Base-by-base conservation (phyloP, 2,888 invertebrate species). In the Teleogryllus oceanicus region DNA sequence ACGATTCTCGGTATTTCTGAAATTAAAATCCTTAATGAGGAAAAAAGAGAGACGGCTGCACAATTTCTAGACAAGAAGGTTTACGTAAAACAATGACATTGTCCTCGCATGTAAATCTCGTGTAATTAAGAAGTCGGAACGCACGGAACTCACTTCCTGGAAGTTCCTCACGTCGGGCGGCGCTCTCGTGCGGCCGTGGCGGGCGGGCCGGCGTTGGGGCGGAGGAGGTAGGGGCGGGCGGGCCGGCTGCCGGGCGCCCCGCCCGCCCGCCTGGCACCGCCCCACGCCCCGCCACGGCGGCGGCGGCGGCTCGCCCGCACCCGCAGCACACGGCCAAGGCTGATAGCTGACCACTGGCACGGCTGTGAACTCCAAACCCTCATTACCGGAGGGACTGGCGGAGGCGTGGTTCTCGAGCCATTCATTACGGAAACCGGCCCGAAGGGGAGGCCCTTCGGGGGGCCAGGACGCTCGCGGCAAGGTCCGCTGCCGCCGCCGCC, bases 21-120 rank as follows among this genome's bases (percentile, higher is more conserved):
- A 62, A 62, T 62, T 62, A 62, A 62, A 62, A 62, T 62, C n/a
- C 62, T 62, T 62, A 62, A 62, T 62, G 62, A 62, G 62, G n/a
- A 62, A 62, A 62, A 62, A 13, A n/a, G 62, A 62, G 16, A n/a
- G 62, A 62, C 62, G 62, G 13, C 62, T 13, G 62, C 62, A 62
- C 62, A 18, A 62, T 62, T 37, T 62, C 62, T 62, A 62, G 62
- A n/a, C 13, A 10, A n/a, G 62, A 62, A n/a, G 62, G 62, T 62
- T 62, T 62, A 62, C 62, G 62, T 62, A 62, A 62, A 62, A 62
- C 62, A 62, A 62, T 62, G 62, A 62, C 62, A 62, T 62, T 62
- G 62, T 62, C 62, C 62, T 62, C 62, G 62, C 62, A 62, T 62
- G 62, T 62, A 62, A 62, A 62, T 62, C 62, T 62, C 62, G 62